Conservation (phyloP, 2,113 vertebrate genomes). For the Macheiramphus alcinus region DNA sequence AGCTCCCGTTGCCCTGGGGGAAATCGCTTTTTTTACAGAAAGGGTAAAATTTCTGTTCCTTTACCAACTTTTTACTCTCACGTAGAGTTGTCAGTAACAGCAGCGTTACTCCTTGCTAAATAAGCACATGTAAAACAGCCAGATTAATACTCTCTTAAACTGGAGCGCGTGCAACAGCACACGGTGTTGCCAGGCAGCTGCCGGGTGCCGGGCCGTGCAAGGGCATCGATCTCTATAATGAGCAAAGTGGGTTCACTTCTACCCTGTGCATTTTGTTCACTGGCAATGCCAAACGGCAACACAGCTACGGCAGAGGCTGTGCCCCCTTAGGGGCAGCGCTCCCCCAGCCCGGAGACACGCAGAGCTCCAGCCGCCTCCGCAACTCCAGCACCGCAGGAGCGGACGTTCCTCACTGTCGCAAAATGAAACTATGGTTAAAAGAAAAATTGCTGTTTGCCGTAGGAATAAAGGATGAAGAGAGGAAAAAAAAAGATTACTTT, state of each 20-base stretch:
- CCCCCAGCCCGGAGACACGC: background rate
- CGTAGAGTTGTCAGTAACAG: background rate
- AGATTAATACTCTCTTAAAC: background rate
- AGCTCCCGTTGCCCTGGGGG: background rate
- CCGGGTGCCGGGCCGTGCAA: accelerated
- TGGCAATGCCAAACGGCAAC: background rate
- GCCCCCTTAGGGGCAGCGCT: background rate
- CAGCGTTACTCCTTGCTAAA: background rate
- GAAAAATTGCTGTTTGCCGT: background rate
- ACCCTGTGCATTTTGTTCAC: background rate
- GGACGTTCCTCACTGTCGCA: background rate
- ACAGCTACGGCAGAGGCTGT: background rate
- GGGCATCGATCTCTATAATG: background rate
- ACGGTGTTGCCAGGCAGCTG: background rate
- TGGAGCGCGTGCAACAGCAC: background rate
- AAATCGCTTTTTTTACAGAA: background rate
- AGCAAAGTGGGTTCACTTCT: background rate
- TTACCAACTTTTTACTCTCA: background rate
- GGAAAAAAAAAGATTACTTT: background rate
- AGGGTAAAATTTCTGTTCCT: background rate
- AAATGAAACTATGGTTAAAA: background rate
- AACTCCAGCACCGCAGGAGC: background rate
- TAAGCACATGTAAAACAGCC: background rate
- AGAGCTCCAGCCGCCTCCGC: accelerated
- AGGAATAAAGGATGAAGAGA: background rate